Evolutionary conservation across 2,797 vertebrate genomes (phyloP).

Genomic region (Vireo griseus): DNA sequence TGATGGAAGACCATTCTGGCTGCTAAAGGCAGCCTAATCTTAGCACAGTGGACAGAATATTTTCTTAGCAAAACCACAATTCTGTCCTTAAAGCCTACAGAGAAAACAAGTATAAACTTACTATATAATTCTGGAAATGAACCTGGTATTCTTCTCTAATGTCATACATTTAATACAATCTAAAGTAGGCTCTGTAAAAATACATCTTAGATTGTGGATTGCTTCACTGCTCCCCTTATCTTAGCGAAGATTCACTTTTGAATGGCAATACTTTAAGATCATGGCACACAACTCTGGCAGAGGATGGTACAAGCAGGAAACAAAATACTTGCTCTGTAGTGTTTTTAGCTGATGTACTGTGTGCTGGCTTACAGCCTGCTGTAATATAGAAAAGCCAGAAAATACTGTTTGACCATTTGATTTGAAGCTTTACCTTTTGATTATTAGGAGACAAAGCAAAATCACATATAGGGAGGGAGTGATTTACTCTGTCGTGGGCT

Average conservation of each 20-base stretch:
- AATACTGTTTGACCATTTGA: background rate
- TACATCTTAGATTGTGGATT: background rate
- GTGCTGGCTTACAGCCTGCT: background rate
- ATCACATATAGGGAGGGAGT: accelerated
- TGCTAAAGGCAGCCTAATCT: background rate
- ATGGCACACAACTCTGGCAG: background rate
- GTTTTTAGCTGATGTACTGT: background rate
- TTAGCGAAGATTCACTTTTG: background rate
- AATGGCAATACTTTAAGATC: background rate
- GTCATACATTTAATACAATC: background rate
- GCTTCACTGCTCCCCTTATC: background rate
- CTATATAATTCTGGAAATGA: background rate
- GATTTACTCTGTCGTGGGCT: background rate
- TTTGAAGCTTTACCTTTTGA: background rate
- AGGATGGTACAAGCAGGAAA: background rate
- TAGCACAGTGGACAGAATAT: background rate
- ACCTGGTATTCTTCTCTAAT: background rate
- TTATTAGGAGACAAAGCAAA: background rate
- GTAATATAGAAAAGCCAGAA: background rate
- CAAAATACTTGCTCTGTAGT: background rate
- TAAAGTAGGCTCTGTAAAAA: background rate
- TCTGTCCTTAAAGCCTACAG: background rate
- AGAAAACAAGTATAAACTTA: background rate
- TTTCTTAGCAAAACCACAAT: background rate
- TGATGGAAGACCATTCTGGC: background rate